Base-by-base conservation (phyloP, 2,113 vertebrate genomes). In the Boulengeromyrus knoepffleri region DNA sequence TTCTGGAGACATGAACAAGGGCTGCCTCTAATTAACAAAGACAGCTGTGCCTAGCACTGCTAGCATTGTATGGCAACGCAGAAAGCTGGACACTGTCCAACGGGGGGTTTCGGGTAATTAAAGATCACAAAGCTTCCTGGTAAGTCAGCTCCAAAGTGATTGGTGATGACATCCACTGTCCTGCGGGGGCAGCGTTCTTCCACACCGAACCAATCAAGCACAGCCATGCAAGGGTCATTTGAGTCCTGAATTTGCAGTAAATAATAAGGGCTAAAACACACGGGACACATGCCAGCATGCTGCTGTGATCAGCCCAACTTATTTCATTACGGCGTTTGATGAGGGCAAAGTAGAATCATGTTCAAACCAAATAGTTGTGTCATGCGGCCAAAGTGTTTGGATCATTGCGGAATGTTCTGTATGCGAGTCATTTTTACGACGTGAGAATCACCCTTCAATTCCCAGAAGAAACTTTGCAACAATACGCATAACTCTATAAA, bases 11-110 rank as follows among this genome's bases (percentile, higher is more conserved):
- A 90, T 88, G 90, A 87, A 85, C 90, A 87, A 77, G 0, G 56
- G 91, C 90, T 90, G 91, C 89, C 89, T 93, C 93, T 93, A 92
- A 95, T 94, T 94, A 92, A 92, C 91, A 56, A 91, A 92, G 93
- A 92, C 92, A 92, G 90, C 49, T 12, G 90, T 31, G 62, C 17
- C 77, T 56, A 15, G 47, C 70, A 85, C 86, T 85, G 39, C 85
- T 70, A 62, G 58, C 27, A 47, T n/a, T 42, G 42, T n/a, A 13
- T 56, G 27, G 62, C n/a, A 56, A 13, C 1, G 2, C 21, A 77
- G 58, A 17, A 50, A 88, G 50, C 52, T 88, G 74, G 12, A 45
- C 49, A 74, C 19, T 80, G 58, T 74, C 31, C 52, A 49, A 87
- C 90, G 49, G 89, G 87, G 89, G 36, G 84, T 93, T 90, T 92